These are phyloP conservation scores for Trachelus stipa DNA, from an alignment of 2,888 invertebrate genomes.

Conservation along the genomic window DNA sequence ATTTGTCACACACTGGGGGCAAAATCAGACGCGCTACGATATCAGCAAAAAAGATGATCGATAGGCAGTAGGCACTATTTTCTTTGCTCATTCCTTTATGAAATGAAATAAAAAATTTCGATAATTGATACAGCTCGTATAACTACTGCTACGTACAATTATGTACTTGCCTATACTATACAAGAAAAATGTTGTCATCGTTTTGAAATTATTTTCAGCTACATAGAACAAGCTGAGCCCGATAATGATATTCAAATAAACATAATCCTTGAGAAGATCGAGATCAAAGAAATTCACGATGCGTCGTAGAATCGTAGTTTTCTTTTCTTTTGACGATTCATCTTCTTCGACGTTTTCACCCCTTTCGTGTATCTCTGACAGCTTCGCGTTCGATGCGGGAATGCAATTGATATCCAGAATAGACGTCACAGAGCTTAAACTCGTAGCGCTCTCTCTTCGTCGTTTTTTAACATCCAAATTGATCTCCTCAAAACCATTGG, in stretches of 20 bases:
- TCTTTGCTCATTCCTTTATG: conserved; percentile 67
- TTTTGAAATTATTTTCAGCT: conserved; percentile 81
- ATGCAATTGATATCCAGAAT: not conserved
- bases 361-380: not conserved
- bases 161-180: conserved; percentile 70
- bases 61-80: conserved; percentile 80
- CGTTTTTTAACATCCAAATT: not conserved
- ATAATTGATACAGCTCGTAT: not conserved
- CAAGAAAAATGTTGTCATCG: conserved; percentile 79
- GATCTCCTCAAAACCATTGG: not conserved
- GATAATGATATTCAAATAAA: conserved; percentile 78
- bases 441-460: conserved; percentile 44
- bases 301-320: conserved; percentile 68
- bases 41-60: conserved; percentile 81
- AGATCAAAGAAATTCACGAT: conserved; percentile 78
- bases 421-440: conserved; percentile 41
- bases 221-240: conserved; percentile 81
- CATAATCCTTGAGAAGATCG: conserved; percentile 78
- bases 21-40: conserved; percentile 78
- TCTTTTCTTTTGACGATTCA: not conserved
- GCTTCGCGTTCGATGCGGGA: not conserved
- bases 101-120: not conserved
- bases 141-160: not conserved
- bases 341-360: conserved; percentile 70
- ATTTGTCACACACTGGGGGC: conserved; percentile 80